Percentiles rank a stretch among this genome's conserved stretches.
Evolutionary conservation across 2,113 vertebrate species (phyloP).

Genomic region (Malaclemys terrapin): DNA sequence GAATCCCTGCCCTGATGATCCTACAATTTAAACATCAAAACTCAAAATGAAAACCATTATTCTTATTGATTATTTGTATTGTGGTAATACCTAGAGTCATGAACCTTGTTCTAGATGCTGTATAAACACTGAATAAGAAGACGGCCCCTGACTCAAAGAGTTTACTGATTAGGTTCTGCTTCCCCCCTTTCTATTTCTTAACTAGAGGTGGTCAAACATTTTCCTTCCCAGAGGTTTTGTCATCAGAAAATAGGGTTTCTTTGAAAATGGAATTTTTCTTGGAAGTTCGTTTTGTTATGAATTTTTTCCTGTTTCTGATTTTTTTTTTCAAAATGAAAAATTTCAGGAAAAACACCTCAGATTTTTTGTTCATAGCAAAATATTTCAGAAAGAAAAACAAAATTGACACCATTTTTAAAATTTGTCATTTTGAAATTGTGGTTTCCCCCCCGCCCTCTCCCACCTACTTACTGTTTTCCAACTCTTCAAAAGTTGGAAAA

Average conservation of each 20-base stretch:
- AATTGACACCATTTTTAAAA: background rate
- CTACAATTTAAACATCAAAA: background rate
- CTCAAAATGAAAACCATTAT: background rate
- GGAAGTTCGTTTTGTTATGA: background rate
- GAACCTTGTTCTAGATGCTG: background rate
- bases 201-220: background rate
- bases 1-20: background rate
- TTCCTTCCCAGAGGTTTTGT: background rate
- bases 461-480: background rate
- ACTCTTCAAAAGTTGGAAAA: background rate
- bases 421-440: background rate
- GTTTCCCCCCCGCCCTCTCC: background rate
- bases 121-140: background rate
- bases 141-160: background rate
- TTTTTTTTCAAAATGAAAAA: background rate
- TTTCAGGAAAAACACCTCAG: rapidly evolving
- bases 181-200: background rate
- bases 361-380: background rate
- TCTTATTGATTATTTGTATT: rapidly evolving
- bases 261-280: background rate
- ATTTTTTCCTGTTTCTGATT: background rate
- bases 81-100: background rate
- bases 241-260: background rate
- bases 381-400: background rate
- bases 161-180: background rate